Evolutionary conservation across 2,797 vertebrate genomes (phyloP), one percentile per base, ranked within the genome.

Genomic region (Tenualosa thibaudeaui): DNA sequence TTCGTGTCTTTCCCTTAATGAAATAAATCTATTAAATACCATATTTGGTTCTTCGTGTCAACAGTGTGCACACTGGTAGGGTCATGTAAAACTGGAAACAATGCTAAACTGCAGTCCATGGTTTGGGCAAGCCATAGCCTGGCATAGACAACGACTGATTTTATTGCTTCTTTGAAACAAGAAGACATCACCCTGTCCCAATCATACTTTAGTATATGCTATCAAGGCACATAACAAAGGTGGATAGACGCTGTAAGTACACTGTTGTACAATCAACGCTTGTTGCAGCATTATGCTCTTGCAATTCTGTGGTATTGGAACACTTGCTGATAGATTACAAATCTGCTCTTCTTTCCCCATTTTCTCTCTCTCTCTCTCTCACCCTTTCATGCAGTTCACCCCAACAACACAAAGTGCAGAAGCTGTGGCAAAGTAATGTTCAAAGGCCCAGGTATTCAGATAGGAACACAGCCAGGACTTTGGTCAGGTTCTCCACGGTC

Each of bases 401-500:
- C 71, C 19, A 12, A 78, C 37, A 19, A 46, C 17, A 22, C 46
- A 78, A 78, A 78, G 71, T 78, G 71, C 71, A 46, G 15, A 78
- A 46, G 71, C 71, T 2, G 71, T 8, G 71, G 71, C 71, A 0
- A 8, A 8, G 17, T 24, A 37, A 26, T 19, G 19, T 15, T 87
- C 53, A 90, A 56, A 95, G 90, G 3, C 90, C 91, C 88, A 95
- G 81, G 71, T 94, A 95, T 43, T 95, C 94, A 0, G 91, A 89
- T 65, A 95, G 82, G 87, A 95, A 95, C 26, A 91, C 89, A 0
- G 88, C 91, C 0, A 95, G 85, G 89, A 95, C 93, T 75, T 91
- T 94, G 78, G 91, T 92, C 17, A 95, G 86, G 86, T 95, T 95
- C 84, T 92, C 89, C 8, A 95, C 84, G 0, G 94, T 94, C 37